Conservation (phyloP, 2,797 vertebrate genomes). For the Pelobates cultripes region DNA sequence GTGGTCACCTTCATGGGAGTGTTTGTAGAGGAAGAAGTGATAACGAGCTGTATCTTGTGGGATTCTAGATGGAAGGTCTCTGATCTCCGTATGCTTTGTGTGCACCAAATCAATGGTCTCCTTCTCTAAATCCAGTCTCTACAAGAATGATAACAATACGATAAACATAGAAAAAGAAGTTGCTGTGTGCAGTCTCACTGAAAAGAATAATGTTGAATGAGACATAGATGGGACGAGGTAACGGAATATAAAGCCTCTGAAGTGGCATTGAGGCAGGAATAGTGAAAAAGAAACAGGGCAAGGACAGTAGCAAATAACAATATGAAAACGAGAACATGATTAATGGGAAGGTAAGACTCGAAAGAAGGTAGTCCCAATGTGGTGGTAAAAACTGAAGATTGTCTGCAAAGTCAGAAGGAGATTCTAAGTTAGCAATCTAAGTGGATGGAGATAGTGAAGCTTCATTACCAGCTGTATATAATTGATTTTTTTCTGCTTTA, state of each 20-base stretch:
- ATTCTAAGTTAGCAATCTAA: not conserved
- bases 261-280: too few species aligned
- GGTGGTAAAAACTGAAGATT: too few species aligned
- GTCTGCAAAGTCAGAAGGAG: too few species aligned
- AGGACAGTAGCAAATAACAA: too few species aligned
- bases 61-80: constrained; percentile 87
- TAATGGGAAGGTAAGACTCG: not conserved
- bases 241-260: too few species aligned
- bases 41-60: constrained; percentile 92
- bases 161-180: too few species aligned
- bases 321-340: too few species aligned
- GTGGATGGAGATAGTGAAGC: not conserved
- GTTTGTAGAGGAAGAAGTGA: constrained; percentile 96
- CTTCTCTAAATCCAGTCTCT: constrained; percentile 88
- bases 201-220: not conserved
- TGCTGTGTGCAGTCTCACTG: too few species aligned
- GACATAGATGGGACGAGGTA: too few species aligned
- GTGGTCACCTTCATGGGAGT: constrained; percentile 89
- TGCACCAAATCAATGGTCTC: constrained; percentile 95
- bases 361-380: not conserved
- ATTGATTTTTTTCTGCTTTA: constrained; percentile 89
- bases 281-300: too few species aligned
- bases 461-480: constrained; percentile 91
- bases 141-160: not conserved
- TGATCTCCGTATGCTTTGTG: constrained; percentile 87